Conservation (phyloP, 2,888 invertebrate species). For the Lacanobia oleracea region DNA sequence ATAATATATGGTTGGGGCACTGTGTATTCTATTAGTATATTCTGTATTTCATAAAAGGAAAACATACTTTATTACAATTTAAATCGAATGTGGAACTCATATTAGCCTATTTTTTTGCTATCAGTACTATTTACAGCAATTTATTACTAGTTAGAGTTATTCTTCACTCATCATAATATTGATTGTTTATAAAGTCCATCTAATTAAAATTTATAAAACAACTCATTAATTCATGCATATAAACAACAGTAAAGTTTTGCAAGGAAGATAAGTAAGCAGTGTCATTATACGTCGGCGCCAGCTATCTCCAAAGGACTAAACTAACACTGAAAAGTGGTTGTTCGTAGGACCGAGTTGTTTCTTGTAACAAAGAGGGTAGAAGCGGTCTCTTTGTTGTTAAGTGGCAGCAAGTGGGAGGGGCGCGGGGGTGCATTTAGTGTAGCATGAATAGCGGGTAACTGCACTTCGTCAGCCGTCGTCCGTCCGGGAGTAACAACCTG, state of each 20-base stretch:
- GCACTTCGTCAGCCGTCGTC: constrained; percentile 89
- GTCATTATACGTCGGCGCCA: constrained; percentile 69
- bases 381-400: constrained; percentile 89
- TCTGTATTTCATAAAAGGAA: not conserved
- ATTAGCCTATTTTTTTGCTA: not conserved
- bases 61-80: not conserved
- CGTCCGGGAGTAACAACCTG: constrained; percentile 88
- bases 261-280: constrained; percentile 67
- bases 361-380: constrained; percentile 89
- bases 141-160: not conserved
- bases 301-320: constrained; percentile 78
- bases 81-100: not conserved
- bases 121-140: not conserved
- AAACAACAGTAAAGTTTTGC: constrained; percentile 24
- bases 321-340: constrained; percentile 84
- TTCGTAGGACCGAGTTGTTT: constrained; percentile 83
- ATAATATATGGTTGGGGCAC: not conserved
- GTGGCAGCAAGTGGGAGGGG: constrained; percentile 81
- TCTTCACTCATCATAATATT: not conserved
- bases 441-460: constrained; percentile 88
- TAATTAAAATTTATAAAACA: constrained; percentile 11
- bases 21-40: constrained; percentile 2
- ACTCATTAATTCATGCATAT: constrained; percentile 27
- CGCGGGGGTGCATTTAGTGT: constrained; percentile 85
- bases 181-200: not conserved